Evolutionary conservation across 2,113 vertebrate species (phyloP).

Genomic region (Vanacampus margaritifer): DNA sequence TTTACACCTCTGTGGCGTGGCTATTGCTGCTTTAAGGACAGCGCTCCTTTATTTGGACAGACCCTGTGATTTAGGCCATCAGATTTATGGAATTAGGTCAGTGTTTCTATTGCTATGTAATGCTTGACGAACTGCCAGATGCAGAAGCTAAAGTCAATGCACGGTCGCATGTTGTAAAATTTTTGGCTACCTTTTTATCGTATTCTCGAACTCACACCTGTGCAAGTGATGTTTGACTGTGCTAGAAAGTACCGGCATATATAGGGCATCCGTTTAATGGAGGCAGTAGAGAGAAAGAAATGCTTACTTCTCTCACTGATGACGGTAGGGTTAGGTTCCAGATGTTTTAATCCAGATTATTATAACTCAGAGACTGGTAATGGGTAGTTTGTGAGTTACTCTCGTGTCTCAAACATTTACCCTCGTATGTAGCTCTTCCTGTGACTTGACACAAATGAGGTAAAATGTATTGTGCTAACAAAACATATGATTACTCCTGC

Average conservation of each 20-base stretch:
- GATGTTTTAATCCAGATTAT: conserved; percentile 64
- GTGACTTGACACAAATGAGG: not conserved
- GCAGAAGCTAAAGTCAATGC: conserved; percentile 22
- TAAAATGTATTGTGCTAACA: no score
- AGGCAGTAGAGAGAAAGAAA: conserved; percentile 12
- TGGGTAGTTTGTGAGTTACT: conserved; percentile 27
- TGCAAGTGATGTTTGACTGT: not conserved
- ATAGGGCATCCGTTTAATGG: conserved; percentile 2
- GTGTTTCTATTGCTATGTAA: conserved; percentile 60
- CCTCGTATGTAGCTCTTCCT: not conserved
- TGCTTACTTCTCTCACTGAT: conserved; percentile 24
- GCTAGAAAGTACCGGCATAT: not conserved
- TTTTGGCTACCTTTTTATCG: not conserved
- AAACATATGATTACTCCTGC: not conserved
- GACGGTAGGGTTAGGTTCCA: conserved; percentile 28
- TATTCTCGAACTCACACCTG: not conserved
- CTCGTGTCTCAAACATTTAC: not conserved
- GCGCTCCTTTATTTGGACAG: conserved; percentile 61
- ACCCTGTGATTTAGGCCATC: conserved; percentile 68
- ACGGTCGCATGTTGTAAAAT: not conserved
- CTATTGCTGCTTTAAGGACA: conserved; percentile 47
- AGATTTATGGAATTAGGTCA: conserved; percentile 76
- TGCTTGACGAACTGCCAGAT: conserved; percentile 45
- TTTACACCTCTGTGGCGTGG: conserved; percentile 42
- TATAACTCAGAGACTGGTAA: conserved; percentile 39